phyloP scores from a whole-genome alignment of 2,113 vertebrate species.

The Festucalex cinctus region DNA sequence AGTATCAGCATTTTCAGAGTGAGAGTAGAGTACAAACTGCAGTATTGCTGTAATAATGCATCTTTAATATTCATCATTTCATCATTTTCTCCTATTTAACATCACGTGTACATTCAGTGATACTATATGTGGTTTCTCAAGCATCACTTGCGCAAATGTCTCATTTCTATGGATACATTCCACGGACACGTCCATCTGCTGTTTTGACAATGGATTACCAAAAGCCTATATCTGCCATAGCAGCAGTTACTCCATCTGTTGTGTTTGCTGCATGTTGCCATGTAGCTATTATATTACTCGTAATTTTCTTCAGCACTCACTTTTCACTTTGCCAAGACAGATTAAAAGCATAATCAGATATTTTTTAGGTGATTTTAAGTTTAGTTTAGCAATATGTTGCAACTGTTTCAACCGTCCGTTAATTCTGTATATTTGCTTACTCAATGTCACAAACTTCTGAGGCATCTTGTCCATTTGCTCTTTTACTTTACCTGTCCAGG shows the following conservation, averaged over 20 bases:
- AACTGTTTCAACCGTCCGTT: not conserved
- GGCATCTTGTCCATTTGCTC: not conserved
- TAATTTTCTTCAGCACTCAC: constrained; percentile 42
- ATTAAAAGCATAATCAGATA: constrained; percentile 27
- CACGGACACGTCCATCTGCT: constrained; percentile 62
- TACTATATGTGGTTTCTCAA: no score
- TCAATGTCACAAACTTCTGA: no score
- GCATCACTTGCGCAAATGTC: not conserved
- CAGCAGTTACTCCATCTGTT: constrained; percentile 63
- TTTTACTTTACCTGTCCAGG: not conserved
- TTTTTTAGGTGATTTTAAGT: constrained; percentile 18
- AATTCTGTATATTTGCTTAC: constrained; percentile 4
- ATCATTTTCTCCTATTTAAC: no score
- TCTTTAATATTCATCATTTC: no score
- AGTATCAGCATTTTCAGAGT: no score
- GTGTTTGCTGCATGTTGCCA: constrained; percentile 25
- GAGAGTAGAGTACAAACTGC: no score
- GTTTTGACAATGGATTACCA: constrained; percentile 54
- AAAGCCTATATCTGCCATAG: constrained; percentile 38
- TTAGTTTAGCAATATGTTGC: constrained; percentile 17
- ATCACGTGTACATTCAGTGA: no score
- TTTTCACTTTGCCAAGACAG: constrained; percentile 51
- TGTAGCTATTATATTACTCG: constrained; percentile 10
- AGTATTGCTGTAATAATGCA: no score
- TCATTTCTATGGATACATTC: constrained; percentile 19